phyloP scores from a whole-genome alignment of 2,113 vertebrate species.

The Anguilla rostrata region DNA sequence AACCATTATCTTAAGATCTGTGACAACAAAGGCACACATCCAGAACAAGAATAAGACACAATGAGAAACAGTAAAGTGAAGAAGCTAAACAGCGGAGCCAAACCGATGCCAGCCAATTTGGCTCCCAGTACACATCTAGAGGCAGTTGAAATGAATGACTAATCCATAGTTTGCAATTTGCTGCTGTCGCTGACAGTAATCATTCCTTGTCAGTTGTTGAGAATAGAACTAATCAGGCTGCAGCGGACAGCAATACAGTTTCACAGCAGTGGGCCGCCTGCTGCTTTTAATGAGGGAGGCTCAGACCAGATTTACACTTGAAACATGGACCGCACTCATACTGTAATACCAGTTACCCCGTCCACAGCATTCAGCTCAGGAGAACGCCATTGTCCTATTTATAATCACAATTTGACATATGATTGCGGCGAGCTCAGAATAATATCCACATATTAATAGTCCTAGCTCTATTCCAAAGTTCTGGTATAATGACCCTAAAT shows the following conservation, averaged over 20 bases:
- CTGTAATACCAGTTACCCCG: neutral
- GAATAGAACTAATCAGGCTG: neutral
- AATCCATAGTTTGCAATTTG: constrained; percentile 2
- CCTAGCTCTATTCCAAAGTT: neutral
- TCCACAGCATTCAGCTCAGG: neutral
- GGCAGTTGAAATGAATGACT: neutral
- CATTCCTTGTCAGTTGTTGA: constrained; percentile 7
- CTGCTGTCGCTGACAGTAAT: neutral
- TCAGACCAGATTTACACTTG: neutral
- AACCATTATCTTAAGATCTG: neutral
- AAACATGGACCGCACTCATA: neutral
- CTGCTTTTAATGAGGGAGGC: neutral
- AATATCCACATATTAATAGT: neutral
- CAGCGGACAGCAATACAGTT: neutral
- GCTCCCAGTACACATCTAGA: neutral
- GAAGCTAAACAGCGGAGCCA: neutral
- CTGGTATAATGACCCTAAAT: constrained; percentile 6
- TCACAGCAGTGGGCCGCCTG: neutral
- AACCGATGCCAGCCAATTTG: neutral
- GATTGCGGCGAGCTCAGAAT: neutral
- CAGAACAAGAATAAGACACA: neutral
- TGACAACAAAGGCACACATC: neutral
- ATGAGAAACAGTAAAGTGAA: neutral
- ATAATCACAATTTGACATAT: neutral
- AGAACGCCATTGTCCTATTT: neutral